Evolutionary conservation across 1,140 invertebrate genomes (phyloP).

Genomic region (Sminthurides bifidus): DNA sequence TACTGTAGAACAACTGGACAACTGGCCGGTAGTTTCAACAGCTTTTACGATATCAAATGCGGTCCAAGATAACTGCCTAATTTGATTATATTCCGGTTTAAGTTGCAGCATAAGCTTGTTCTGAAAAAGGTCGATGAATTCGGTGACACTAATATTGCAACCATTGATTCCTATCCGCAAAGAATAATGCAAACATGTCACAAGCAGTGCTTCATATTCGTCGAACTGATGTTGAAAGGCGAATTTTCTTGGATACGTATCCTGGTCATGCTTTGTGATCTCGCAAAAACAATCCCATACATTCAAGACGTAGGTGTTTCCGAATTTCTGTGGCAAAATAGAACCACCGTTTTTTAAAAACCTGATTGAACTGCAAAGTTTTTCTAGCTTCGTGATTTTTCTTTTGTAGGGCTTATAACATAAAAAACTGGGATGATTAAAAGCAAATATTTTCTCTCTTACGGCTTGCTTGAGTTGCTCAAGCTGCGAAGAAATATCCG

Average conservation of each 20-base stretch:
- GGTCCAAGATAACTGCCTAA: neutral
- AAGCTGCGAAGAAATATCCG: slow-evolving; percentile 11
- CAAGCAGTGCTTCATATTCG: slow-evolving; percentile 28
- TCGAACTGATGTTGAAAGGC: slow-evolving; percentile 24
- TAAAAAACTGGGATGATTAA: neutral
- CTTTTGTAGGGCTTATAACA: too few species aligned
- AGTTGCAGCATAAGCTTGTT: too few species aligned
- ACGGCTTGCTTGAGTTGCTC: slow-evolving; percentile 19
- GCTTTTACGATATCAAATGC: neutral
- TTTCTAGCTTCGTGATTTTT: neutral
- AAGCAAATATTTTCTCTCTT: too few species aligned
- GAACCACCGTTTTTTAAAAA: neutral
- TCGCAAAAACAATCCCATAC: slow-evolving; percentile 27
- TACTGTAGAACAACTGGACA: too few species aligned
- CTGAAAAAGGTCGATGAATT: neutral
- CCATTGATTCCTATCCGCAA: slow-evolving; percentile 17
- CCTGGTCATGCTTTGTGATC: slow-evolving; percentile 11
- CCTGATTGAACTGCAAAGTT: neutral
- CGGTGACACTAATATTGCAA: too few species aligned
- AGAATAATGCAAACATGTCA: slow-evolving; percentile 30
- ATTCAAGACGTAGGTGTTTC: slow-evolving; percentile 16
- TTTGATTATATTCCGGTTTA: neutral
- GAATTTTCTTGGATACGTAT: slow-evolving; percentile 9
- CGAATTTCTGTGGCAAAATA: slow-evolving; percentile 19
- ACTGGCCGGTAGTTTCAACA: too few species aligned